Conservation (phyloP, 2,797 vertebrate species). For the Acipenser ruthenus region DNA sequence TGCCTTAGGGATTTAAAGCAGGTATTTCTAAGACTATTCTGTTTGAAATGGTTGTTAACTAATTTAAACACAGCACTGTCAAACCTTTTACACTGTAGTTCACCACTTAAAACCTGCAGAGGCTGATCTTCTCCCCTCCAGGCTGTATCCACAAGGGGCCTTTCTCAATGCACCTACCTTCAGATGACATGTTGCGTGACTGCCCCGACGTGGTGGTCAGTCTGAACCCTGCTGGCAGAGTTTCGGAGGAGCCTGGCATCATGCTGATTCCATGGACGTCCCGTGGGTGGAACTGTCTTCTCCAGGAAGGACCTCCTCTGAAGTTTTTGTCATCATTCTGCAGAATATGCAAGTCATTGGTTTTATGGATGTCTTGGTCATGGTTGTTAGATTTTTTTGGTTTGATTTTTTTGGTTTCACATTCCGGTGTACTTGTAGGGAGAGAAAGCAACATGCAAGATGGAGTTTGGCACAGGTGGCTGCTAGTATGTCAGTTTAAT, state of each 20-base stretch:
- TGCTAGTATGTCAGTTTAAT: too few relatives aligned
- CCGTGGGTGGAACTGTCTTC: constrained; percentile 87
- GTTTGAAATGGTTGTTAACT: too few relatives aligned
- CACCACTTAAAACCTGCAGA: constrained; percentile 16
- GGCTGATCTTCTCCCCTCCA: constrained; percentile 18
- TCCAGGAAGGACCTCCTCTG: constrained; percentile 82
- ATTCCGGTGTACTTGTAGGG: too few relatives aligned
- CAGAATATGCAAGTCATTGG: neutral
- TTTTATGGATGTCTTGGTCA: too few relatives aligned
- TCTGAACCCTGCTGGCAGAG: constrained; percentile 90
- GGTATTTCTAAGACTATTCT: constrained; percentile 14
- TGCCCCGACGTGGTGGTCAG: constrained; percentile 87
- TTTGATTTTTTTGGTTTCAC: too few relatives aligned
- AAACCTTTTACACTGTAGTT: neutral
- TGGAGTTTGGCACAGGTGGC: too few relatives aligned
- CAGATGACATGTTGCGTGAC: constrained; percentile 79
- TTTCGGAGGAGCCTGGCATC: constrained; percentile 96
- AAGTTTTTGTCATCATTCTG: constrained; percentile 86
- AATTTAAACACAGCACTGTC: too few relatives aligned
- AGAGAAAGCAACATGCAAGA: too few relatives aligned
- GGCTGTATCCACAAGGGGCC: neutral
- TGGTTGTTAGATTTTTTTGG: too few relatives aligned
- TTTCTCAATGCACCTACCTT: constrained; percentile 57
- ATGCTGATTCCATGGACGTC: constrained; percentile 96
- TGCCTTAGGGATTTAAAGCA: too few relatives aligned